Base-by-base conservation (phyloP, 1,140 invertebrate species). In the Musca vetustissima region DNA sequence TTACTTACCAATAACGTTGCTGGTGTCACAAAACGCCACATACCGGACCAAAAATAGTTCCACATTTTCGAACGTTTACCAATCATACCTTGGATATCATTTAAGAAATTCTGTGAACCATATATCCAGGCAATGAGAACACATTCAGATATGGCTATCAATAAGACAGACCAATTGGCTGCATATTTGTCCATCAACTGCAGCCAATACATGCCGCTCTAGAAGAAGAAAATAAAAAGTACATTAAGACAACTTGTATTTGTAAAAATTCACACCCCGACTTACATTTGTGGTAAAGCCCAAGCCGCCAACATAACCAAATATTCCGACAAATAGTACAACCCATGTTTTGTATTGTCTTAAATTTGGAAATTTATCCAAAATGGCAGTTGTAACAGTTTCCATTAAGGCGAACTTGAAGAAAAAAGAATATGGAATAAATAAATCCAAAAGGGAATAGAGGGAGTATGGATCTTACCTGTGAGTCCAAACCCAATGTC, bases 141-240 rank as follows among this genome's bases (percentile, higher is more conserved):
- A 66, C 92, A 89, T 81, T 95, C 92, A 32, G 86, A 85, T 53
- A 93, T 91, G 9, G 92, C 93, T 71, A 94, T 93, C 13, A 94
- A 83, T 50, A 94, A 83, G 1, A 94, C 93, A 17, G 92, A 93
- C 89, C 91, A 94, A 76, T 93, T 93, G 17, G 92, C 93, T 1
- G 92, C 92, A 75, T 95, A 93, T 72, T 92, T 92, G 74, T 94
- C 92, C 89, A 94, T 92, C 68, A 95, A 75, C 75, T 93, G 91
- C 13, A 94, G 83, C 87, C 92, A 90, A 78, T 92, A 93, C 89
- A 93, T 92, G 4, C 92, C 92, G 74, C 91, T 89, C 89, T 91
- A 71, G 36, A 48, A 22, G 68, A 4, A 25, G 65, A 1, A n/a
- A 53, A 28, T 1, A 19, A 22, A 48, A 22, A 15, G n/a, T n/a